Evolutionary conservation across 2,113 vertebrate species (phyloP).

Genomic region (Zeus faber): DNA sequence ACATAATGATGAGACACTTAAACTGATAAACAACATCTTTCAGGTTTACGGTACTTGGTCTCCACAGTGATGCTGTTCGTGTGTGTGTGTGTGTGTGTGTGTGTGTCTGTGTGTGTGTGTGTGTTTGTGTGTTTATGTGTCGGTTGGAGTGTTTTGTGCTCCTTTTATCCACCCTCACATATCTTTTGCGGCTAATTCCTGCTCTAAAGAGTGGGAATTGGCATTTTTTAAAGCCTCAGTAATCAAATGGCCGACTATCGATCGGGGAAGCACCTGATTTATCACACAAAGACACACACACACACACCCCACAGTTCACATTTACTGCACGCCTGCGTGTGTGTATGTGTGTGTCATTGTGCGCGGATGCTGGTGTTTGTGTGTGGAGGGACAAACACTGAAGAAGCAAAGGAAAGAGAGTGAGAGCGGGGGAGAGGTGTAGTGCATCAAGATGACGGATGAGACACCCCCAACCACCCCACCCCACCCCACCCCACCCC

Average conservation of each 20-base stretch:
- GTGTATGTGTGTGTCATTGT: background rate
- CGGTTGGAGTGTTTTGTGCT: slow-evolving; percentile 2
- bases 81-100: background rate
- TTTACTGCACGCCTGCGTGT: background rate
- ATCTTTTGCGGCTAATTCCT: background rate
- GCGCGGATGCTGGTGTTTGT: background rate
- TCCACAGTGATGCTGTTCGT: background rate
- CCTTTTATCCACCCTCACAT: background rate
- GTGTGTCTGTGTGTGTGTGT: slow-evolving; percentile 1
- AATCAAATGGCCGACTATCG: background rate
- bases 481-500: too few relatives aligned
- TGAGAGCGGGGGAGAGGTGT: background rate
- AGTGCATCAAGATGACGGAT: background rate
- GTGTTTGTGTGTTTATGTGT: slow-evolving; percentile 2
- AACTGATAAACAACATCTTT: too few relatives aligned
- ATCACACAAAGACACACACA: background rate
- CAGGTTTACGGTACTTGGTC: too few relatives aligned
- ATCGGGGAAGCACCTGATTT: background rate
- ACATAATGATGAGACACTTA: slow-evolving; percentile 45
- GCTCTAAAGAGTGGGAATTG: too few relatives aligned
- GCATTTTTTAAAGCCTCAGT: background rate
- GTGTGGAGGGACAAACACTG: background rate
- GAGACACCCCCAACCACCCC: too few relatives aligned
- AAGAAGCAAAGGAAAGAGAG: too few relatives aligned
- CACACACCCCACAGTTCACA: background rate